Conservation (phyloP, 2,797 vertebrate genomes). For the Gymnothorax javanicus region DNA sequence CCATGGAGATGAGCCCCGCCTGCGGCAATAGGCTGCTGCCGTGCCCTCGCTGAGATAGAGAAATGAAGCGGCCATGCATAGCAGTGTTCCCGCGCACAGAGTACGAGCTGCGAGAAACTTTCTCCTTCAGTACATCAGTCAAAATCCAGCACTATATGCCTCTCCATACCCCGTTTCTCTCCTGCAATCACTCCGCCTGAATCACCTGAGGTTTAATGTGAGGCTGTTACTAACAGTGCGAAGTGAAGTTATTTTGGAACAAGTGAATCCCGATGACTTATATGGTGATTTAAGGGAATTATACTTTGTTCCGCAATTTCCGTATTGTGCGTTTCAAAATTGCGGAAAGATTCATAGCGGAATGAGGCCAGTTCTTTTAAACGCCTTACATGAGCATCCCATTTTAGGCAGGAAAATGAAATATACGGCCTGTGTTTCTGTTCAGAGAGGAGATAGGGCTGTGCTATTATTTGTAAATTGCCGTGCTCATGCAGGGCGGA, state of each 20-base stretch:
- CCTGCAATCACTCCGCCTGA: neutral
- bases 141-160: neutral
- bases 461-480: neutral
- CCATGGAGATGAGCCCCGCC: slow-evolving; percentile 6
- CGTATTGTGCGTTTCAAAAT: neutral
- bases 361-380: neutral
- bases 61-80: neutral
- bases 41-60: neutral
- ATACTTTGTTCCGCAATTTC: neutral
- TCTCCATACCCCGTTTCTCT: neutral
- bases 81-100: neutral
- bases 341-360: neutral
- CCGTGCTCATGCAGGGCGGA: neutral
- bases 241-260: neutral
- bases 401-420: neutral
- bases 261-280: neutral
- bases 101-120: neutral
- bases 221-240: neutral
- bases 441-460: neutral
- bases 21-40: neutral
- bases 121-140: neutral
- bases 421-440: neutral
- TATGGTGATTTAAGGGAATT: neutral
- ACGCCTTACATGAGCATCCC: neutral
- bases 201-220: neutral